Evolutionary conservation across 2,113 vertebrate genomes (phyloP).

Genomic region (Chlamydotis undulata): DNA sequence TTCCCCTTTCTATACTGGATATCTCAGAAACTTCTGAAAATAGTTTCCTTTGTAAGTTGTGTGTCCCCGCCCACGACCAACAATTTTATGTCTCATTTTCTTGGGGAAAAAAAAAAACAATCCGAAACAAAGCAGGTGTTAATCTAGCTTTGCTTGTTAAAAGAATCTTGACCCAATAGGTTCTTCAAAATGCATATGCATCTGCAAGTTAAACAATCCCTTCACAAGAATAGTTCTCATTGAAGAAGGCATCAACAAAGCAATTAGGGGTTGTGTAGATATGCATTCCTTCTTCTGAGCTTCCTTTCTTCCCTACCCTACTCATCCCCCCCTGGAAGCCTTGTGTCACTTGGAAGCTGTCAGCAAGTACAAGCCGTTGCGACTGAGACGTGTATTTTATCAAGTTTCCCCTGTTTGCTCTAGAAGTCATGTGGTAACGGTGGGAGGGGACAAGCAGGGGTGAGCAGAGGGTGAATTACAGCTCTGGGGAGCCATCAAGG

Average conservation of each 20-base stretch:
- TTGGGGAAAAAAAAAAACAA: background rate
- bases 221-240: background rate
- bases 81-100: background rate
- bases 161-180: background rate
- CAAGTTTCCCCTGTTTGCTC: background rate
- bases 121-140: background rate
- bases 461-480: background rate
- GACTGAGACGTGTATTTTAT: accelerated
- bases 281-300: accelerated
- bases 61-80: background rate
- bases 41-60: background rate
- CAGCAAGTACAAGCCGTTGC: accelerated
- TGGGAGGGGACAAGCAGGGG: background rate
- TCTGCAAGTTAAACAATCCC: background rate
- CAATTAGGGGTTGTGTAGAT: background rate
- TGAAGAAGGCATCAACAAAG: background rate
- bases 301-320: background rate
- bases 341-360: background rate
- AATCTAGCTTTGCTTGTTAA: background rate
- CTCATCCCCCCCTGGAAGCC: background rate
- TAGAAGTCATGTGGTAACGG: background rate
- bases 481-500: background rate
- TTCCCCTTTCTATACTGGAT: background rate
- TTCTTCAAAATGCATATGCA: background rate
- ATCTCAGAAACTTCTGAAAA: background rate